phyloP scores from a whole-genome alignment of 2,113 vertebrate species.

The Bungarus multicinctus region DNA sequence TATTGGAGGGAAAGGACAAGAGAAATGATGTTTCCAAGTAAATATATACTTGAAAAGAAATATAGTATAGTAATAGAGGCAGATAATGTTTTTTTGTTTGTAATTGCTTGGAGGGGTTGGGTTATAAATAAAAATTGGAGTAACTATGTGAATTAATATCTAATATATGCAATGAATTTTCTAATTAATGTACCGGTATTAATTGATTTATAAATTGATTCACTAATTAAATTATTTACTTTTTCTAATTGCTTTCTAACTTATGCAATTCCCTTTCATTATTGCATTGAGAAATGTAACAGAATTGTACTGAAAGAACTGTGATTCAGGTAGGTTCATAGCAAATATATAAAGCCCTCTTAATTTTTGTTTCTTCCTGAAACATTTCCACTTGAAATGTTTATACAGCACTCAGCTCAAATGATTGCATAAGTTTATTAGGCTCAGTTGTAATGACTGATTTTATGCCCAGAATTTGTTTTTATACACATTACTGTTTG shows the following conservation, averaged over 20 bases:
- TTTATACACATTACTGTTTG: constrained; percentile 2
- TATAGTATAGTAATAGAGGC: not conserved
- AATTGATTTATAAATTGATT: not conserved
- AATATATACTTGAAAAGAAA: not conserved
- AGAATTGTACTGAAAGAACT: not conserved
- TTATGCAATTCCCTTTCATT: not conserved
- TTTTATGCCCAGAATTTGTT: constrained; percentile 37
- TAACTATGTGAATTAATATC: not conserved
- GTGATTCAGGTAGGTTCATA: not conserved
- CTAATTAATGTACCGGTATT: not conserved
- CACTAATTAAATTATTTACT: not conserved
- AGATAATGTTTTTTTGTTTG: not conserved
- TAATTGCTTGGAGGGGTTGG: not conserved
- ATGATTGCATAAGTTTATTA: constrained; percentile 63
- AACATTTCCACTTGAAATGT: not conserved
- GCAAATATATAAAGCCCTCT: not conserved
- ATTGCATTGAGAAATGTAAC: not conserved
- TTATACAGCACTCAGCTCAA: not conserved
- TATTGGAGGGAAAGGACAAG: not conserved
- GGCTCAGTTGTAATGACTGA: constrained; percentile 52
- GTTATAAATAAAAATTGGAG: not conserved
- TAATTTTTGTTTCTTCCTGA: not conserved
- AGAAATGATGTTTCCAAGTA: not conserved
- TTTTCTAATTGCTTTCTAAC: not conserved
- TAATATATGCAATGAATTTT: not conserved